phyloP scores from a whole-genome alignment of 1,140 invertebrate species.

The Gryllus bimaculatus region DNA sequence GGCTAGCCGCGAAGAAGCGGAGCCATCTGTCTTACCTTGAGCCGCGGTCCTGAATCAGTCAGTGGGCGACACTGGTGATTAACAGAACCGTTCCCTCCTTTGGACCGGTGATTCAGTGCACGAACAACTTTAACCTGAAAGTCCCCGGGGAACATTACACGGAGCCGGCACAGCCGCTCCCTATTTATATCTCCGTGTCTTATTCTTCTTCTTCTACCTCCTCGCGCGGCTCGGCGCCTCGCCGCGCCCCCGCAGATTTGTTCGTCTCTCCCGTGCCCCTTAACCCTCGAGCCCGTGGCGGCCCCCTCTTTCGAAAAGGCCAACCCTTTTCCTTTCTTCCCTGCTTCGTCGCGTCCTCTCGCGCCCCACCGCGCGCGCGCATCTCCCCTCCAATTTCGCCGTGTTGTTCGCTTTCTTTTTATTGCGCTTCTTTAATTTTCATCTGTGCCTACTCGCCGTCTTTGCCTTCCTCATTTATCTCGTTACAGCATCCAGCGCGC shows the following conservation, averaged over 20 bases:
- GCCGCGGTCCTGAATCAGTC: not conserved
- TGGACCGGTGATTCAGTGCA: not conserved
- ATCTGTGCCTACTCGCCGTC: not conserved
- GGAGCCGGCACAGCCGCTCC: not conserved
- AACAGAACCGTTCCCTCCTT: not conserved
- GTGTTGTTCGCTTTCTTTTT: not conserved
- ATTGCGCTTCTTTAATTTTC: not conserved
- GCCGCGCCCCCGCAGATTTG: not conserved
- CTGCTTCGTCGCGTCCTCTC: not conserved
- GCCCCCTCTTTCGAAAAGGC: too few species aligned
- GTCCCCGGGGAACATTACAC: not conserved
- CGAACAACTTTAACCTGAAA: slow-evolving; percentile 1
- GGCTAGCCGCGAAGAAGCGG: not conserved
- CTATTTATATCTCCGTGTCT: not conserved
- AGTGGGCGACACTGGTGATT: not conserved
- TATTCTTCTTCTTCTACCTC: not conserved
- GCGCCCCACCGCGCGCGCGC: too few species aligned
- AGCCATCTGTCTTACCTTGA: not conserved
- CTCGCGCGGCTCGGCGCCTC: not conserved
- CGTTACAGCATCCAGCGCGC: not conserved
- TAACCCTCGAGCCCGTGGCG: not conserved
- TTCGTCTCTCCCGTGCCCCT: not conserved
- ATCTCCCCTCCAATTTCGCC: not conserved
- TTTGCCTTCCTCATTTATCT: not conserved
- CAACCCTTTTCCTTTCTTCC: not conserved